phyloP scores from a whole-genome alignment of 2,113 vertebrate species.

The Bambusicola thoracicus region DNA sequence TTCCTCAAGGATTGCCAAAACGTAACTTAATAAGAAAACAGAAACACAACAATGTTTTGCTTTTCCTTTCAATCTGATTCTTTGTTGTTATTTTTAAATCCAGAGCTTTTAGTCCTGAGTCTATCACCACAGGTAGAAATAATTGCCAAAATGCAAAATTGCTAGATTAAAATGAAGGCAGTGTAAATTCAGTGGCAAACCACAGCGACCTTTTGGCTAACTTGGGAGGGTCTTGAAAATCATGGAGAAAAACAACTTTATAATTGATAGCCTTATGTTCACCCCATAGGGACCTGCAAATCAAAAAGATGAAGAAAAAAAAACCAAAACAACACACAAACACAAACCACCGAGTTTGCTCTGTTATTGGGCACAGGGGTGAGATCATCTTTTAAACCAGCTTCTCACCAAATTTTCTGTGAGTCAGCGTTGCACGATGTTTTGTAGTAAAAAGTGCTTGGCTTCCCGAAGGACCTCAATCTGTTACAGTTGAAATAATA shows the following conservation, averaged over 20 bases:
- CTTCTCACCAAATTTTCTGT: neutral
- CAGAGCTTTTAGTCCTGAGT: slow-evolving; percentile 6
- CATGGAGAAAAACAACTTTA: neutral
- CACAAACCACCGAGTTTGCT: neutral
- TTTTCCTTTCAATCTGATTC: slow-evolving; percentile 46
- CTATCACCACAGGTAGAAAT: slow-evolving; percentile 15
- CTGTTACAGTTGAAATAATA: neutral
- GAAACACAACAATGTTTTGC: slow-evolving; percentile 44
- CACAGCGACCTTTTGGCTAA: neutral
- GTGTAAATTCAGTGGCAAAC: neutral
- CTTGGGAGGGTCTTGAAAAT: neutral
- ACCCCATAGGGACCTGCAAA: neutral
- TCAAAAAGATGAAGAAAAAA: neutral
- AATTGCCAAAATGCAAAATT: slow-evolving; percentile 45
- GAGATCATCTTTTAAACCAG: neutral
- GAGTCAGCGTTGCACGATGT: neutral
- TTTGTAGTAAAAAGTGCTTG: neutral
- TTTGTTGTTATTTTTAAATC: slow-evolving; percentile 23
- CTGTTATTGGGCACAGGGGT: neutral
- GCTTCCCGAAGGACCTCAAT: neutral
- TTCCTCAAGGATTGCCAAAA: slow-evolving; percentile 48
- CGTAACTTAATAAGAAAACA: slow-evolving; percentile 62
- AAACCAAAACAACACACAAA: neutral
- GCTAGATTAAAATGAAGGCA: neutral
- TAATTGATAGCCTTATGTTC: neutral